These are phyloP conservation scores for Rhadina sibilatrix DNA, from an alignment of 2,113 vertebrate species.

Conservation along the genomic window DNA sequence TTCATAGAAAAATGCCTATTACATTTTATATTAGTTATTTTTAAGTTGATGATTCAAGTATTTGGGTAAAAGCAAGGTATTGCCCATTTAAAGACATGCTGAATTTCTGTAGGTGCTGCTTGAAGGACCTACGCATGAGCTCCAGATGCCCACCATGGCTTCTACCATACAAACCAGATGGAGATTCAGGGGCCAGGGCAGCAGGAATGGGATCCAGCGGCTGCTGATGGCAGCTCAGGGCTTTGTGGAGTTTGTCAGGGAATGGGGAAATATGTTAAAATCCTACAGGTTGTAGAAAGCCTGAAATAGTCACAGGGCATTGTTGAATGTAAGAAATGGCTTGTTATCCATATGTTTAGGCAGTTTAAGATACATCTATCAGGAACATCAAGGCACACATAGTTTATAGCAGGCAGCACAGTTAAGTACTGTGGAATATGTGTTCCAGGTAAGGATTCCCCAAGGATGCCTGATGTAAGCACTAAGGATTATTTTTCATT, in stretches of 20 bases:
- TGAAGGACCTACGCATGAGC: neutral
- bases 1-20: neutral
- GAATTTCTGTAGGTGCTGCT: neutral
- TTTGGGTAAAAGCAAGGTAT: neutral
- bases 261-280: neutral
- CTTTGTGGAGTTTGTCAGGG: neutral
- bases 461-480: neutral
- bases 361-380: neutral
- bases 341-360: neutral
- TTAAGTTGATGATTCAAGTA: neutral
- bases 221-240: neutral
- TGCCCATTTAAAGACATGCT: neutral
- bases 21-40: neutral
- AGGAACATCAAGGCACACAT: neutral
- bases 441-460: neutral
- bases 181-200: neutral
- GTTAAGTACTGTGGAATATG: neutral
- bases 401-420: neutral
- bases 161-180: neutral
- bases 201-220: neutral
- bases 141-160: accelerated
- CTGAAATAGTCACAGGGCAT: neutral
- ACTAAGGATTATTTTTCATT: neutral
- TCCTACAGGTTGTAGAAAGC: neutral
- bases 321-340: neutral